phyloP scores from a whole-genome alignment of 1,140 invertebrate species.

The Cyclina sinensis region DNA sequence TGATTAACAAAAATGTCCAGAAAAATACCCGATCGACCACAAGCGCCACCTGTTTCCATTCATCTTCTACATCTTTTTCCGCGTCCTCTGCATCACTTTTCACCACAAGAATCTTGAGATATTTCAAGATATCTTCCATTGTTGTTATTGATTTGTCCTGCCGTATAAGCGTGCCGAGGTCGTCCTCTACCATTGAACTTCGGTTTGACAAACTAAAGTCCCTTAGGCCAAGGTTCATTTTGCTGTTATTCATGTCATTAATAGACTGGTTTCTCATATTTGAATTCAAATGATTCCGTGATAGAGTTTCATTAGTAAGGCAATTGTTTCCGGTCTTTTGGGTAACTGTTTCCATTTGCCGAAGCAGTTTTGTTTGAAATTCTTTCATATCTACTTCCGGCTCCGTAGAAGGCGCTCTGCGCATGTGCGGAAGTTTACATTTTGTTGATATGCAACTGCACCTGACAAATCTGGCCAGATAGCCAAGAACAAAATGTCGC shows the following conservation, averaged over 20 bases:
- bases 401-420: background rate
- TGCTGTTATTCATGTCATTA: slow-evolving; percentile 47
- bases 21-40: slow-evolving; percentile 99
- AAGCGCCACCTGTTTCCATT: slow-evolving; percentile 99
- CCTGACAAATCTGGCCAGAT: slow-evolving; percentile 69
- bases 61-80: slow-evolving; percentile 86
- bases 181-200: slow-evolving; percentile 51
- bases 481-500: slow-evolving; percentile 66
- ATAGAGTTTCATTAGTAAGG: slow-evolving; percentile 3
- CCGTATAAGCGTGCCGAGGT: slow-evolving; percentile 4
- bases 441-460: slow-evolving; percentile 63
- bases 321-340: slow-evolving; percentile 22
- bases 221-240: slow-evolving; percentile 54
- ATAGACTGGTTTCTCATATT: slow-evolving; percentile 10
- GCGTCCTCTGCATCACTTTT: slow-evolving; percentile 75
- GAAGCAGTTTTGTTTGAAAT: slow-evolving; percentile 33
- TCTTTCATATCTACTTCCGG: slow-evolving; percentile 21
- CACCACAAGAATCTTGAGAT: slow-evolving; percentile 72
- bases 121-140: slow-evolving; percentile 74
- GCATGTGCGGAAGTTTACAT: background rate
- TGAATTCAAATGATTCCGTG: slow-evolving; percentile 39
- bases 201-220: slow-evolving; percentile 56
- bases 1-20: slow-evolving; percentile 99
- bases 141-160: slow-evolving; percentile 63
- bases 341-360: slow-evolving; percentile 64